Base-by-base conservation (phyloP, 2,113 vertebrate genomes). In the Hylia prasina region DNA sequence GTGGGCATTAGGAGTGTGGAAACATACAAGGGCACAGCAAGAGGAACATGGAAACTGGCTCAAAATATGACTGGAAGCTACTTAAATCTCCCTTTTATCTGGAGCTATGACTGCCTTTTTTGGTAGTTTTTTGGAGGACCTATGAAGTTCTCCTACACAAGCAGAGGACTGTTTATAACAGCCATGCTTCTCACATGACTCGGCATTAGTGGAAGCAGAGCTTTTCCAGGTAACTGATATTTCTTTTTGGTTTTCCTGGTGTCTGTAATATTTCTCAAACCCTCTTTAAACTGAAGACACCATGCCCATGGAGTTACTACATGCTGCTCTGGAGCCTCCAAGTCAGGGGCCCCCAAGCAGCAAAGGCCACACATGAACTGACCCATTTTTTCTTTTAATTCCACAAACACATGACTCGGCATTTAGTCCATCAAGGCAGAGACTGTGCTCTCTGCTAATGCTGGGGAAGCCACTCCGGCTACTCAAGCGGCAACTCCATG, bases 401-500 rank as follows among this genome's bases (percentile, higher is more conserved):
- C 47, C 6, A 2, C 2, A 0, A 60, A 53, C 1, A 1, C 4
- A 6, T 13, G 45, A 51, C 53, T 53, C 31, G 1, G 25, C 3
- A 1, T 11, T 77, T 4, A 11, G 50, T 9, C 90, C 11, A 3
- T 66, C 82, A 22, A 50, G 63, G 58, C 61, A 53, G 57, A 78
- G n/a, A 3, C 60, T 53, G n/a, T 15, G 1, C 30, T 82, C 78
- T 8, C 54, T 0, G 3, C 87, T 27, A 28, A 9, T 0, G 2
- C 92, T 5, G 50, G 94, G 72, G 71, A 86, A 95, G 51, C 79
- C 79, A 42, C 90, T 58, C 68, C 21, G 0, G 83, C 93, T 91
- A 82, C 57, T 92, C 89, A 78, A 87, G 75, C 47, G 5, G 54
- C 63, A 87, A 66, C 66, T 96, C 88, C 71, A 87, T 89, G 90